Percentiles rank a stretch among this genome's conserved stretches.
Evolutionary conservation across 2,797 vertebrate species (phyloP).

Genomic region (Artibeus lituratus): DNA sequence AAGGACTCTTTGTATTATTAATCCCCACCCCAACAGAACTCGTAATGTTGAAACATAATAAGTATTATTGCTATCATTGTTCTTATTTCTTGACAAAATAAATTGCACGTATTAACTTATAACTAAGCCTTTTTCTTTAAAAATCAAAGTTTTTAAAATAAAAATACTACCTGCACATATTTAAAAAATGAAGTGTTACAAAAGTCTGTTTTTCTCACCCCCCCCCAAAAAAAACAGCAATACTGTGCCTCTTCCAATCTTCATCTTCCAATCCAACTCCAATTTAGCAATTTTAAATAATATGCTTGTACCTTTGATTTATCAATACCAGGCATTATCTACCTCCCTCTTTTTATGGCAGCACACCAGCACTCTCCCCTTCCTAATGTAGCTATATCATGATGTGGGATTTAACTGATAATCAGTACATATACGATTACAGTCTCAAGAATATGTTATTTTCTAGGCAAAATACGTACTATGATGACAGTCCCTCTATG

Average conservation of each 20-base stretch:
- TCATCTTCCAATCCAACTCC: not conserved
- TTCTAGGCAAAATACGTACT: not conserved
- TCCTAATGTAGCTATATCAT: not conserved
- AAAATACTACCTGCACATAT: not conserved
- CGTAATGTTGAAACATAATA: not conserved
- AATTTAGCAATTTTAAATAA: constrained; percentile 1
- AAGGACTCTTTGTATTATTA: not conserved
- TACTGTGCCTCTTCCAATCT: not conserved
- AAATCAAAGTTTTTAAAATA: not conserved
- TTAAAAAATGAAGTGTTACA: not conserved
- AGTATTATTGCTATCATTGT: not conserved
- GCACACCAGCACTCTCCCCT: not conserved
- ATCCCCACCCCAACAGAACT: not conserved
- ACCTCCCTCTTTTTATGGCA: not conserved
- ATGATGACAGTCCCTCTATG: not conserved
- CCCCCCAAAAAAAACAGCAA: not conserved
- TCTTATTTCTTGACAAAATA: not conserved
- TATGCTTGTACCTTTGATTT: not conserved
- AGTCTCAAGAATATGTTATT: not conserved
- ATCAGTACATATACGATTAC: not conserved
- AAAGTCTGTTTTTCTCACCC: not conserved
- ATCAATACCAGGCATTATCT: not conserved
- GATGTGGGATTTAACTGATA: not conserved
- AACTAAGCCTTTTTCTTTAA: not conserved
- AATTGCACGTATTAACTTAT: not conserved